Evolutionary conservation across 53 echinoderm and acorn worm species (phyloP), one percentile per base, ranked within the genome.

Genomic region (Zoroaster sp.): DNA sequence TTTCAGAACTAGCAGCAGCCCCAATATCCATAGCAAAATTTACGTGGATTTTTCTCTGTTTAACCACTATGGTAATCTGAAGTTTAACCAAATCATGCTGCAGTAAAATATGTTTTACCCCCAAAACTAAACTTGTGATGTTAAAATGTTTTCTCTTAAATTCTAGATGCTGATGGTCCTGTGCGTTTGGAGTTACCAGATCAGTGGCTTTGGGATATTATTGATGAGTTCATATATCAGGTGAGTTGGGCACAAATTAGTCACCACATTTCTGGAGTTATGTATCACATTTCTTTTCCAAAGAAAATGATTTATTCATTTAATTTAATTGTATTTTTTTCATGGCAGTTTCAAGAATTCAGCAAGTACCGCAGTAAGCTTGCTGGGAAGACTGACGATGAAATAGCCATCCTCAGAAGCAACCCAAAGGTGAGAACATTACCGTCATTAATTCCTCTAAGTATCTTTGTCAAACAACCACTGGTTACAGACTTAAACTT

Each of bases 141-240:
- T 28, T 66, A 4, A 66, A 9, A 7, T 6, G 4, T 75, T 45
- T 13, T 47, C 28, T 3, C 47, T 47, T 6, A 30, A 15, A 35
- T 66, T 54, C 25, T 55, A 96, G 96, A 92, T 94, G 93, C 93
- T 35, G 92, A 95, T 25, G 95, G 97, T 3, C 97, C 97, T 46
- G 97, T 97, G 40, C 86, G 91, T 12, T 81, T 97, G 23, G 87
- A 97, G 81, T 90, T 97, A 5, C 97, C 97, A 52, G 95, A 97
- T 68, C 97, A 97, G 53, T 97, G 97, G 97, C 87, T 97, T 34
- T 97, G 97, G 97, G 97, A 97, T 72, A 95, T 97, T 69, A 97
- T 97, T 79, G 97, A 96, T 92, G 97, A 96, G 78, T 96, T 96
- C 53, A 96, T 96, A 35, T 96, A 96, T 77, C 97, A 96, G 97